Percentiles rank a stretch among this genome's conserved stretches.
Evolutionary conservation across 2,113 vertebrate species (phyloP).

Genomic region (Mystacornis crossleyi): DNA sequence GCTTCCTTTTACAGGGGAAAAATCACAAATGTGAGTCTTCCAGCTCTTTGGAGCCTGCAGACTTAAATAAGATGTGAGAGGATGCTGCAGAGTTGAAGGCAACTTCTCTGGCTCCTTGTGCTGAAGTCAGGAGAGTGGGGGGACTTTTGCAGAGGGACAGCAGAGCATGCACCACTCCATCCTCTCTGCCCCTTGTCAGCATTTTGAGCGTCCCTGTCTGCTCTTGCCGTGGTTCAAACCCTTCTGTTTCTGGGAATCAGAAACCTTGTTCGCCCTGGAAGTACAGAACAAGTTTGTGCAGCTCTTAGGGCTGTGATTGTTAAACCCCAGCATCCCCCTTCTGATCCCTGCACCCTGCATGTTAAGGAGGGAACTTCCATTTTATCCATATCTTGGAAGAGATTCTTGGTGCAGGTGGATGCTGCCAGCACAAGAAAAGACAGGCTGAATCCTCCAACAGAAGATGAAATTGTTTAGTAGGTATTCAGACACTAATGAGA

Average conservation of each 20-base stretch:
- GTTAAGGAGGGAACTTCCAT: background rate
- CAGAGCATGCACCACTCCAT: background rate
- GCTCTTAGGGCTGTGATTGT: background rate
- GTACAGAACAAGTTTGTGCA: background rate
- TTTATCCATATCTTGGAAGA: background rate
- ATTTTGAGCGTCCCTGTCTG: background rate
- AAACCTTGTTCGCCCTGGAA: accelerated
- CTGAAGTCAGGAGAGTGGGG: background rate
- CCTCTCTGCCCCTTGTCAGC: background rate
- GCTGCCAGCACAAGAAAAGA: background rate
- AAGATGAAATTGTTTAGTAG: background rate
- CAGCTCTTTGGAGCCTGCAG: background rate
- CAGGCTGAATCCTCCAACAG: background rate
- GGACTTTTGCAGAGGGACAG: background rate
- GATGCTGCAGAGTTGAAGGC: background rate
- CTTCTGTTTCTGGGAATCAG: background rate
- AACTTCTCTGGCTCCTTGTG: background rate
- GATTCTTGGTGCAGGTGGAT: background rate
- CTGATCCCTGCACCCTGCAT: background rate
- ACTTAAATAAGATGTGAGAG: background rate
- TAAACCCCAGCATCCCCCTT: background rate
- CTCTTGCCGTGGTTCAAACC: background rate
- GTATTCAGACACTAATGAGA: background rate
- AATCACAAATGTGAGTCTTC: background rate
- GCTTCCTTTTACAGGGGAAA: background rate